Evolutionary conservation across 2,797 vertebrate genomes (phyloP).

Genomic region (Sandelia bainsii): DNA sequence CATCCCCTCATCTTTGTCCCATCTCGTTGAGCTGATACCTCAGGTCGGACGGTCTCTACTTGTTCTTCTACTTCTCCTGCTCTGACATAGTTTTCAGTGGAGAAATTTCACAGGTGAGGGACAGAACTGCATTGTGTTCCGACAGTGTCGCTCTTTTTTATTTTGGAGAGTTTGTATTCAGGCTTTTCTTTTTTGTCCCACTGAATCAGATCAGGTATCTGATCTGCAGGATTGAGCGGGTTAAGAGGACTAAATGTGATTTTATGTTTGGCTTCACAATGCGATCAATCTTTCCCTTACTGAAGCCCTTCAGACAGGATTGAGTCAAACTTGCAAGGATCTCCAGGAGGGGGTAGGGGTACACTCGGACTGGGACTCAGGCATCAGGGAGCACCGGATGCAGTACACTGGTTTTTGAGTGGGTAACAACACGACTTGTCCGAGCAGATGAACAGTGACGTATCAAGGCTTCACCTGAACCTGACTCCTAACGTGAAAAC

Average conservation of each 20-base stretch:
- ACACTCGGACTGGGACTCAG: constrained; percentile 34
- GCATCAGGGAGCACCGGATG: not conserved
- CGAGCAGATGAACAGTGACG: constrained; percentile 31
- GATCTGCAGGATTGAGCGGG: constrained; percentile 27
- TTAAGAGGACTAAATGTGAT: constrained; percentile 42
- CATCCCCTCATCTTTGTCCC: constrained; percentile 53
- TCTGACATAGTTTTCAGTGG: constrained; percentile 42
- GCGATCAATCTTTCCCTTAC: constrained; percentile 4
- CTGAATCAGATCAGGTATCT: constrained; percentile 9
- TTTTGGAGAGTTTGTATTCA: constrained; percentile 47
- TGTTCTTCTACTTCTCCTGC: constrained; percentile 52
- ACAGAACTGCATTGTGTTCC: constrained; percentile 34
- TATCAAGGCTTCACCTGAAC: constrained; percentile 52
- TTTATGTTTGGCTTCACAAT: constrained; percentile 13
- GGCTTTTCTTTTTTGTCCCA: constrained; percentile 23
- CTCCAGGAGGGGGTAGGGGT: constrained; percentile 12
- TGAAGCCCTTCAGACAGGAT: constrained; percentile 27
- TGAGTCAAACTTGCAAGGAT: constrained; percentile 63
- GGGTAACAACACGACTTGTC: constrained; percentile 50
- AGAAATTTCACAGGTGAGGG: constrained; percentile 60
- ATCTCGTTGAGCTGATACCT: constrained; percentile 68
- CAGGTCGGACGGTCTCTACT: constrained; percentile 64
- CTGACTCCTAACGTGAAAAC: constrained; percentile 5
- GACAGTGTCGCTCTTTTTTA: constrained; percentile 20
- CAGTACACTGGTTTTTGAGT: constrained; percentile 24